These are phyloP conservation scores for Crenuchus spilurus DNA, from an alignment of 2,797 vertebrate genomes.

Conservation along the genomic window DNA sequence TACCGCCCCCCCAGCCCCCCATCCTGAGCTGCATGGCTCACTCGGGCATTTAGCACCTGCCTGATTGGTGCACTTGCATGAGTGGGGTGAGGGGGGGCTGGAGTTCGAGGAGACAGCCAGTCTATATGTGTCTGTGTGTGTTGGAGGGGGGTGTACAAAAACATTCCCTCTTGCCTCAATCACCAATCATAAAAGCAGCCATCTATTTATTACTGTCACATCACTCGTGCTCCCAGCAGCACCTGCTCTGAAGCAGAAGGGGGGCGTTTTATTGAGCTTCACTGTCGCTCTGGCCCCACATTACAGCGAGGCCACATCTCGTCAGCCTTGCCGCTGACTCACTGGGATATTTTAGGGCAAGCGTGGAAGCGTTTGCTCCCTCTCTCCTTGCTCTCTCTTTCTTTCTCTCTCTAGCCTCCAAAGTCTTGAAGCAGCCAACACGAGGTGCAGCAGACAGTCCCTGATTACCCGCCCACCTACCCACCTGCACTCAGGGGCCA, in stretches of 20 bases:
- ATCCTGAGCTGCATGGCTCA: conserved; percentile 65
- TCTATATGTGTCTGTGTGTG: background rate
- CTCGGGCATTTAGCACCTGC: conserved; percentile 79
- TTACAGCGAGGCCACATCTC: conserved; percentile 38
- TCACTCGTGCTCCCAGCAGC: background rate
- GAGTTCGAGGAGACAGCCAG: conserved; percentile 14
- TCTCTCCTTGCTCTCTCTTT: conserved; percentile 11
- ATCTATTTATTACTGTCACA: conserved; percentile 23
- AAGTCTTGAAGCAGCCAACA: conserved; percentile 4
- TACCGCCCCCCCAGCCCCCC: conserved; percentile 19
- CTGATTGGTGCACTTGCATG: conserved; percentile 74
- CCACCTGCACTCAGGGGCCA: conserved; percentile 14
- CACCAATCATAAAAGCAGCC: background rate
- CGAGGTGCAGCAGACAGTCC: conserved; percentile 2
- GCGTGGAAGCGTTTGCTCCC: conserved; percentile 30
- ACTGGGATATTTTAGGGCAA: conserved; percentile 49
- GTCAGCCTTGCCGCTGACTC: conserved; percentile 45
- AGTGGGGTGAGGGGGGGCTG: conserved; percentile 13
- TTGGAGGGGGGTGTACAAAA: background rate
- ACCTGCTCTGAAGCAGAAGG: conserved; percentile 12
- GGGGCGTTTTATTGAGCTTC: conserved; percentile 15
- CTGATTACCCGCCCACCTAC: background rate
- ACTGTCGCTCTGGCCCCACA: conserved; percentile 17
- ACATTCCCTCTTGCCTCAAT: background rate
- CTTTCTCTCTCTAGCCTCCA: conserved; percentile 15